Conservation (phyloP, 2,888 invertebrate genomes). For the Zaprionus bogoriensis region DNA sequence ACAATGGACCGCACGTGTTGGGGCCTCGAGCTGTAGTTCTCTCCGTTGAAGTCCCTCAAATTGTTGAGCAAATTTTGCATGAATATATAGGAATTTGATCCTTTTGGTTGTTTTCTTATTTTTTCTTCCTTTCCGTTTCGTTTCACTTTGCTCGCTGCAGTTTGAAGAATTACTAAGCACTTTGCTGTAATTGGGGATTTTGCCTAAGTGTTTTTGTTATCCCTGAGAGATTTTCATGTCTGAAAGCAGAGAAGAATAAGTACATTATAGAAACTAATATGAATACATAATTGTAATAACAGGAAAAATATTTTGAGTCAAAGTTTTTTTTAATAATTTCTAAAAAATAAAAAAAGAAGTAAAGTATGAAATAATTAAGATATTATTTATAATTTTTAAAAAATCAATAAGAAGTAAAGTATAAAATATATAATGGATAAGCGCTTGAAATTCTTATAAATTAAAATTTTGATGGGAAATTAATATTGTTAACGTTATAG, state of each 20-base stretch:
- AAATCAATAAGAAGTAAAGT: no score
- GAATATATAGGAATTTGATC: slow-evolving; percentile 11
- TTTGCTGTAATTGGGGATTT: neutral
- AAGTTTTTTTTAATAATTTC: no score
- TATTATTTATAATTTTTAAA: no score
- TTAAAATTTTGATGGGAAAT: no score
- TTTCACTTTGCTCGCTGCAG: neutral
- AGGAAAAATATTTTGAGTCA: no score
- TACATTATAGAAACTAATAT: neutral
- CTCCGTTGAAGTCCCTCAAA: slow-evolving; percentile 18
- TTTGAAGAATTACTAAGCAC: neutral
- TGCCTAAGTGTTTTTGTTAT: neutral
- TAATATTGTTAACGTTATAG: no score
- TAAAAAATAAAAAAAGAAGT: no score
- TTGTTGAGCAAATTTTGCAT: slow-evolving; percentile 31
- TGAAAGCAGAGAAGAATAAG: neutral
- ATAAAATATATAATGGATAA: no score
- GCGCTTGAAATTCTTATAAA: no score
- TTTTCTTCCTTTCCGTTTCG: neutral
- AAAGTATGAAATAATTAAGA: no score
- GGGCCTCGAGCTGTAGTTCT: slow-evolving; percentile 1
- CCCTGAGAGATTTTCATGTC: neutral
- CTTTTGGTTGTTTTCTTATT: slow-evolving; percentile 10
- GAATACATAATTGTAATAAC: no score
- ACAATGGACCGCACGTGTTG: slow-evolving; percentile 31